Conservation (phyloP, 1,140 invertebrate species). For the Drosophila pectinifera region DNA sequence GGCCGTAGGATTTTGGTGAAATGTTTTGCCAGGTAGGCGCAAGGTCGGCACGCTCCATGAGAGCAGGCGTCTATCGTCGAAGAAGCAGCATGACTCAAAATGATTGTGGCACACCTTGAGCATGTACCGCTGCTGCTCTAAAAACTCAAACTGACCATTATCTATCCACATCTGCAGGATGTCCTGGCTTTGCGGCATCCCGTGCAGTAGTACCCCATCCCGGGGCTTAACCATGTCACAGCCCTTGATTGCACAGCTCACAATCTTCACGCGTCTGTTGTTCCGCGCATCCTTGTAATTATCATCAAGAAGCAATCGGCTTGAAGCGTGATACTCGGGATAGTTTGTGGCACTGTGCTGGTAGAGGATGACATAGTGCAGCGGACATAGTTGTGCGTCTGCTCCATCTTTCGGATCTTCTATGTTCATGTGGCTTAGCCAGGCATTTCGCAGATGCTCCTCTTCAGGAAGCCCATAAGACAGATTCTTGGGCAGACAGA, state of each 20-base stretch:
- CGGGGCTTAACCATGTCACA: constrained; percentile 50
- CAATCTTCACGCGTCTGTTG: constrained; percentile 39
- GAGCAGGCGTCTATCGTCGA: constrained; percentile 37
- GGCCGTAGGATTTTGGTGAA: constrained; percentile 54
- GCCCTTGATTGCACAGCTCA: constrained; percentile 54
- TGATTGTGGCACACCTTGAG: constrained; percentile 64
- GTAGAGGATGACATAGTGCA: constrained; percentile 57
- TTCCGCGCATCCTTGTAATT: constrained; percentile 43
- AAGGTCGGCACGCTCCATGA: constrained; percentile 69
- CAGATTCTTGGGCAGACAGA: constrained; percentile 24
- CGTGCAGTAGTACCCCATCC: constrained; percentile 50
- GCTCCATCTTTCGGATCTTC: background rate
- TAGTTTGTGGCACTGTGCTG: constrained; percentile 47
- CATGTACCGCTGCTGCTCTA: constrained; percentile 59
- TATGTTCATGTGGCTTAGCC: constrained; percentile 44
- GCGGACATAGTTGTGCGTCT: constrained; percentile 37
- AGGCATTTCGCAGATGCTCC: constrained; percentile 25
- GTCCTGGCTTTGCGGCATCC: constrained; percentile 54
- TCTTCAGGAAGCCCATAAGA: constrained; percentile 37
- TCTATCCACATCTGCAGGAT: constrained; percentile 66
- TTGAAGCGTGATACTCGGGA: constrained; percentile 28
- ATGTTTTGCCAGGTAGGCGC: constrained; percentile 34
- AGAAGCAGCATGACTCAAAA: constrained; percentile 58
- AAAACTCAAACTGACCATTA: constrained; percentile 54
- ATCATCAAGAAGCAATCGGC: constrained; percentile 18